These are phyloP conservation scores for Brenthis hecate DNA, from an alignment of 2,888 invertebrate species.

Conservation along the genomic window DNA sequence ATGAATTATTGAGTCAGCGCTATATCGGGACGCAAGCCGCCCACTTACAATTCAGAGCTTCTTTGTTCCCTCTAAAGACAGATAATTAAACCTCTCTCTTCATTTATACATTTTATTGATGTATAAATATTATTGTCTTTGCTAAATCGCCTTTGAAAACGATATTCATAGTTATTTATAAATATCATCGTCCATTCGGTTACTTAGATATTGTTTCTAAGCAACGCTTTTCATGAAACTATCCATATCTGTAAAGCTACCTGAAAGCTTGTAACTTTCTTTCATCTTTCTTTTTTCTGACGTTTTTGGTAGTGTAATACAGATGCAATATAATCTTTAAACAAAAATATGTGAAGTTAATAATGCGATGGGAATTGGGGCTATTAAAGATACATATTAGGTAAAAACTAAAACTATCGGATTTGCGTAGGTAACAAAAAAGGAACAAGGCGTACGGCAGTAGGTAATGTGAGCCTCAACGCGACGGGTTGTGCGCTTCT, in stretches of 20 bases:
- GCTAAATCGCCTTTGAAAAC: no score
- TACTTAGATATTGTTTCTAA: slow-evolving; percentile 3
- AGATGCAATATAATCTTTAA: no score
- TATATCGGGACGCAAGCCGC: slow-evolving; percentile 54
- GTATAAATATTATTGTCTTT: not conserved
- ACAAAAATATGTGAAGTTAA: no score
- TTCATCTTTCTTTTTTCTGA: no score
- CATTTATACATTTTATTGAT: not conserved
- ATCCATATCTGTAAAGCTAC: not conserved
- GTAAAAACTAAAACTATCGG: not conserved
- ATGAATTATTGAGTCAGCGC: slow-evolving; percentile 54
- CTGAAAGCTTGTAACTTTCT: not conserved
- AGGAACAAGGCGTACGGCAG: slow-evolving; percentile 19
- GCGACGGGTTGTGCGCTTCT: not conserved
- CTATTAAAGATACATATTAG: not conserved
- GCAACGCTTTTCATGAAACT: not conserved
- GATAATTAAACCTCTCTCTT: slow-evolving; percentile 26
- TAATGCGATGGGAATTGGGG: no score
- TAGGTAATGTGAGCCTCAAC: slow-evolving; percentile 6
- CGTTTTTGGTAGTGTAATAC: no score
- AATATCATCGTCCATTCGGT: not conserved
- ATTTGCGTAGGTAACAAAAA: not conserved
- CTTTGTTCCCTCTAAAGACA: slow-evolving; percentile 44
- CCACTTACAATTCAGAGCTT: slow-evolving; percentile 42
- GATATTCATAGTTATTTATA: not conserved